A percentile compares a stretch with the other conserved stretches of the same genome.
Evolutionary conservation across 2,113 vertebrate genomes (phyloP).

Genomic region (Platycercus adscitus): DNA sequence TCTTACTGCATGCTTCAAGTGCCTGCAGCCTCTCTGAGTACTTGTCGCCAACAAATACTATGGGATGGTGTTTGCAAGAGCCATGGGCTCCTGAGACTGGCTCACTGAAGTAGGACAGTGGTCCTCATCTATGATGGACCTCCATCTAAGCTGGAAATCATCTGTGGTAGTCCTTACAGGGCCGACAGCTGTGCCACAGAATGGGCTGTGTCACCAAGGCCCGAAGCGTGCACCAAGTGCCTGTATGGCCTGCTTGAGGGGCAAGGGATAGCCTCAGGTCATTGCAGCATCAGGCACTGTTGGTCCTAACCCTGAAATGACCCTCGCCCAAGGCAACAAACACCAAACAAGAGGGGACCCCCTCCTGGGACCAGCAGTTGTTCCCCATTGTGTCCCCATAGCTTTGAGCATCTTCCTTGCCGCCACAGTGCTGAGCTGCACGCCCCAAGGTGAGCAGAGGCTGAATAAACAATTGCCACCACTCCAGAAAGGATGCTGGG

Average conservation of each 20-base stretch:
- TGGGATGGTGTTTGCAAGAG: background rate
- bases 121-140: background rate
- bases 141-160: background rate
- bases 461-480: background rate
- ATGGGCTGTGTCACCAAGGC: background rate
- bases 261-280: background rate
- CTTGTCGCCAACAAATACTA: background rate
- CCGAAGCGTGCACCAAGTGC: background rate
- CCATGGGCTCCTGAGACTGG: fast-evolving
- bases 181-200: background rate
- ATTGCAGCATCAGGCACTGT: background rate
- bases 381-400: background rate
- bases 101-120: background rate
- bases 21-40: background rate
- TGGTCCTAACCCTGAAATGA: background rate
- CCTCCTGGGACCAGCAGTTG: background rate
- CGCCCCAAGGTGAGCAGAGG: background rate
- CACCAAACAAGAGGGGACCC: background rate
- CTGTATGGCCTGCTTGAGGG: background rate
- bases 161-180: fast-evolving
- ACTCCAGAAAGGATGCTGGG: background rate
- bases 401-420: background rate
- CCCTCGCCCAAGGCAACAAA: background rate
- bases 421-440: fast-evolving
- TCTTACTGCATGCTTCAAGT: background rate